Evolutionary conservation across 2,888 invertebrate species (phyloP), one percentile per base, ranked within the genome.

Genomic region (Chesias legatella): DNA sequence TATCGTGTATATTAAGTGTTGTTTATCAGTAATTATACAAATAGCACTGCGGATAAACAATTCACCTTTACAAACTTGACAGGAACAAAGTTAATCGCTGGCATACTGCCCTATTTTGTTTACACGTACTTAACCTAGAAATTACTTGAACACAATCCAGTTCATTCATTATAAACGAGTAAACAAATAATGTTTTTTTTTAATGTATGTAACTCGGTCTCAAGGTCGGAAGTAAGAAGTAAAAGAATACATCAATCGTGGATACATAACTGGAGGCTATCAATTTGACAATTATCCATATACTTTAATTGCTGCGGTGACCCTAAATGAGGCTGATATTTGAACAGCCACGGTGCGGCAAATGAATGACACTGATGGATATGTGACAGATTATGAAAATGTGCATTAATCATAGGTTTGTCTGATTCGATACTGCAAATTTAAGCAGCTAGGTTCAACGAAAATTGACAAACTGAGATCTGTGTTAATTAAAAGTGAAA

Each of bases 81-180:
- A n/a, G n/a, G n/a, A 17, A 17, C 13, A 17, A 17, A 17, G 5
- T 17, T 2, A 17, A 17, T 17, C 13, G 20, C 24, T 42, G 42
- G 42, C 47, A 38, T 25, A 43, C 41, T 42, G 31, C 43, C 51
- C 47, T 43, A 41, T 37, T 51, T 54, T 33, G 45, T 41, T 48
- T 39, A 50, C 45, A 39, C 36, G 44, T 43, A 46, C 48, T 50
- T 52, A 52, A 52, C 52, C 55, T 52, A 55, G 52, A 55, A 48
- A 52, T 51, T 49, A 43, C 41, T 52, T 52, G 13, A 25, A 36
- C 35, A 46, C 30, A 27, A 33, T 43, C 50, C 50, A 55, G 50
- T 48, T 42, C 48, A 40, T 35, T n/a, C n/a, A 24, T 7, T 30
- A 13, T 9, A 33, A 37, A 33, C 45, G 46, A 38, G 35, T 41